Evolutionary conservation across 2,888 invertebrate genomes (phyloP), one percentile per base, ranked within the genome.

Genomic region (Drosophila subsilvestris): DNA sequence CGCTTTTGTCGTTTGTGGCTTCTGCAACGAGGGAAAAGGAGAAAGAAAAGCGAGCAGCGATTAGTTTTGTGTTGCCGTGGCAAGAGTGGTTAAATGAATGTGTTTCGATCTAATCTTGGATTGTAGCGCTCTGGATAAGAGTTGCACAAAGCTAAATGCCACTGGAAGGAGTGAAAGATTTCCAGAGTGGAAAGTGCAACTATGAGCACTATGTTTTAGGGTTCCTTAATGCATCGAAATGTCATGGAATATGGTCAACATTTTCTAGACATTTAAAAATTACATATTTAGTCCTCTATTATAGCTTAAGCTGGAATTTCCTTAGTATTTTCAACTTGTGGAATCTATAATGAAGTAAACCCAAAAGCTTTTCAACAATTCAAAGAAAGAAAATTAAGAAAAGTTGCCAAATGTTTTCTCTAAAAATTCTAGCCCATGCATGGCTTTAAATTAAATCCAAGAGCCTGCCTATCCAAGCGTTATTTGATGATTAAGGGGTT

Each of bases 1-100:
- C 20, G 60, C 37, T 60, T 59, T 53, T 60, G 50, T 62, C 63
- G 76, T 29, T 59, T 60, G 37, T n/a, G 37, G 37, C 37, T 37
- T 37, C 76, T 79, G 60, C 44, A 78, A 67, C 48, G 37, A 6
- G 22, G 22, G 25, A 6, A 32, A 37, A 32, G 22, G 12, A 32
- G 22, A 22, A 18, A 18, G 22, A 58, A 44, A 32, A n/a, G 48
- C 25, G 48, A n/a, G 14, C n/a, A 48, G n/a, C n/a, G 25, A 48
- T 48, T 48, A 48, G 14, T 20, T 9, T 25, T 22, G 22, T 47
- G 45, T 29, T 9, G 27, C 32, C 12, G 32, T 32, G 32, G 32
- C 12, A 12, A 32, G 12, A 12, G 32, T 4, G 32, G 32, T 4
- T 37, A 37, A 37, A 37, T n/a, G 37, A 37, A 37, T 37, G 37